Percentiles rank a stretch among this genome's conserved stretches.
These are phyloP conservation scores for Harpalus rubripes DNA, from an alignment of 2,888 invertebrate genomes.

Conservation along the genomic window DNA sequence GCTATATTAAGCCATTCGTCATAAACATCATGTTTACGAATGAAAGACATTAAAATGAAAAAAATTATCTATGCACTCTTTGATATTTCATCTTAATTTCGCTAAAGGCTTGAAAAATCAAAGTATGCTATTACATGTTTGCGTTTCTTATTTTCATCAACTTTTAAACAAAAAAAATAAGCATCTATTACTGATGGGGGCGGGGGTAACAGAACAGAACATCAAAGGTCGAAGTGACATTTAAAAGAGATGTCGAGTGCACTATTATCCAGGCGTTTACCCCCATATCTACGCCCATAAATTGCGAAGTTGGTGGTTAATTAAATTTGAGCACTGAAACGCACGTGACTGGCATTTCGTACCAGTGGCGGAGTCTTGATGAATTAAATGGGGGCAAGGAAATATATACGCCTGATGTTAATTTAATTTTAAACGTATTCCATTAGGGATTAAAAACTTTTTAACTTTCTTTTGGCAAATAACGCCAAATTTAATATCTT, in stretches of 20 bases:
- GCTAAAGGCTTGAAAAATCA: constrained; percentile 13
- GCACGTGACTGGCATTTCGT: background rate
- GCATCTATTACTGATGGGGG: no score
- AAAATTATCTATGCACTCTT: background rate
- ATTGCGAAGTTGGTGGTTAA: constrained; percentile 12
- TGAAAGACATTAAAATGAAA: background rate
- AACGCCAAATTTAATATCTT: constrained; percentile 16
- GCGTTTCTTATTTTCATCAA: constrained; percentile 6
- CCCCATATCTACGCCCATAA: background rate
- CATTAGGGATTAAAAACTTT: background rate
- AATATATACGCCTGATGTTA: background rate
- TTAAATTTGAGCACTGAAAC: constrained; percentile 20
- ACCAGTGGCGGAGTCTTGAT: background rate
- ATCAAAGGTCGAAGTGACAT: constrained; percentile 18
- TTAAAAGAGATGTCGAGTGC: constrained; percentile 11
- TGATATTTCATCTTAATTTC: constrained; percentile 7
- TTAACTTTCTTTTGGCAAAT: background rate
- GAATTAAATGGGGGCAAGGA: background rate
- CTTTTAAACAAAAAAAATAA: constrained; percentile 34
- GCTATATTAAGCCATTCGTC: no score
- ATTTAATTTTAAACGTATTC: constrained; percentile 1
- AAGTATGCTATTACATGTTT: background rate
- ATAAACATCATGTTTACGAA: no score
- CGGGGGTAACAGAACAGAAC: background rate
- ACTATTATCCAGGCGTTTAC: background rate